phyloP scores from a whole-genome alignment of 2,113 vertebrate genomes.

The Hippocampus barbouri region DNA sequence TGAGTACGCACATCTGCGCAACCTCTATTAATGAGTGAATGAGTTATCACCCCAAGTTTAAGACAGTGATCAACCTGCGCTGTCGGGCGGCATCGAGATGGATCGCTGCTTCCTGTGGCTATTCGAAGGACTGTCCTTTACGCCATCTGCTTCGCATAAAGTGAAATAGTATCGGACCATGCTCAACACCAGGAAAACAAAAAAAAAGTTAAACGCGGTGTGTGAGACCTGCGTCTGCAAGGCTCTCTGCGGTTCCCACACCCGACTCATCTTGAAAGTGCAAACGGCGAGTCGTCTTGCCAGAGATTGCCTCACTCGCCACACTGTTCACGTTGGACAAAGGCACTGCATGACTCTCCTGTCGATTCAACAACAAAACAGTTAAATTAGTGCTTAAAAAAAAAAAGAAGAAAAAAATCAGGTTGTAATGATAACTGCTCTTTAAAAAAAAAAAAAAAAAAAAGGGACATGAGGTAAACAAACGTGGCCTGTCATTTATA shows the following conservation, averaged over 20 bases:
- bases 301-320: constrained; percentile 55
- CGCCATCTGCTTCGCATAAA: constrained; percentile 53
- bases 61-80: constrained; percentile 61
- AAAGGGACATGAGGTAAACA: neutral
- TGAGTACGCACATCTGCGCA: neutral
- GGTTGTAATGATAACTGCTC: too few relatives aligned
- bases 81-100: constrained; percentile 68
- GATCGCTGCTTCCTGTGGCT: constrained; percentile 69
- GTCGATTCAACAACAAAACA: neutral
- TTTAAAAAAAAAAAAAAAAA: neutral
- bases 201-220: neutral
- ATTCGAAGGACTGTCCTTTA: constrained; percentile 63
- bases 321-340: constrained; percentile 77
- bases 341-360: constrained; percentile 87
- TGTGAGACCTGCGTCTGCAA: constrained; percentile 71
- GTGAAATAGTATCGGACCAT: constrained; percentile 13
- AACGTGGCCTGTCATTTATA: neutral
- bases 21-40: constrained; percentile 12
- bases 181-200: neutral
- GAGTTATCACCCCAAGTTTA: neutral
- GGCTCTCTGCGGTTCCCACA: constrained; percentile 48
- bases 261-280: constrained; percentile 71
- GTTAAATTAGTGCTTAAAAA: neutral
- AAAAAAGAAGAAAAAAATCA: neutral
- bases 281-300: constrained; percentile 70